phyloP scores from a whole-genome alignment of 2,888 invertebrate species.

The Drosophila paramelanica region DNA sequence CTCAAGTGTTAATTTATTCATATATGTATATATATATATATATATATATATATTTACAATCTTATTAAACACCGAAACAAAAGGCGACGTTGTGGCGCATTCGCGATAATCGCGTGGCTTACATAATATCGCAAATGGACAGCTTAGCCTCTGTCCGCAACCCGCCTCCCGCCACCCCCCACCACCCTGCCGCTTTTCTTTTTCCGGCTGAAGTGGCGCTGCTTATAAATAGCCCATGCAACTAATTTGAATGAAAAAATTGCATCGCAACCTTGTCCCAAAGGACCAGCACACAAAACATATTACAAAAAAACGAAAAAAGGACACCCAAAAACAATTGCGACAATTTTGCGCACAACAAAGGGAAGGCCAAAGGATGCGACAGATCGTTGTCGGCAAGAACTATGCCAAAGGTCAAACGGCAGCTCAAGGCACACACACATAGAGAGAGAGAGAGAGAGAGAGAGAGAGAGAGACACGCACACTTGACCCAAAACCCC shows the following conservation, averaged over 20 bases:
- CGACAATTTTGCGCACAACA: constrained; percentile 52
- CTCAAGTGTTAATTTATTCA: too few relatives aligned
- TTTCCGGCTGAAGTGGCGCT: background rate
- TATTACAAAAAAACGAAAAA: constrained; percentile 17
- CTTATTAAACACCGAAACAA: constrained; percentile 10
- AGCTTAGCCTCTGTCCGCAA: background rate
- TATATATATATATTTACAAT: constrained; percentile 21
- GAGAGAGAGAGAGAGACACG: too few relatives aligned
- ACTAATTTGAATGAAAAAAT: constrained; percentile 58
- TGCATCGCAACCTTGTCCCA: constrained; percentile 39
- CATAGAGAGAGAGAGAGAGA: constrained; percentile 14
- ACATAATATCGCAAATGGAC: constrained; percentile 36
- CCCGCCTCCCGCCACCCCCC: too few relatives aligned
- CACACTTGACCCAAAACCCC: constrained; percentile 3
- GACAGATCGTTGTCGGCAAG: background rate
- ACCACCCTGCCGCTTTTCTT: background rate
- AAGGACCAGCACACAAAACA: constrained; percentile 20
- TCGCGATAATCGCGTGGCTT: constrained; percentile 41
- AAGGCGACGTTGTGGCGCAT: constrained; percentile 19
- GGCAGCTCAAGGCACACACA: constrained; percentile 13
- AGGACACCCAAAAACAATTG: constrained; percentile 51
- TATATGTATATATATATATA: background rate
- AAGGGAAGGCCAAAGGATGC: constrained; percentile 28
- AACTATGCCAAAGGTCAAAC: constrained; percentile 33
- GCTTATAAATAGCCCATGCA: constrained; percentile 50